Evolutionary conservation across 2,113 vertebrate genomes (phyloP), one percentile per base, ranked within the genome.

Genomic region (Origma solitaria): DNA sequence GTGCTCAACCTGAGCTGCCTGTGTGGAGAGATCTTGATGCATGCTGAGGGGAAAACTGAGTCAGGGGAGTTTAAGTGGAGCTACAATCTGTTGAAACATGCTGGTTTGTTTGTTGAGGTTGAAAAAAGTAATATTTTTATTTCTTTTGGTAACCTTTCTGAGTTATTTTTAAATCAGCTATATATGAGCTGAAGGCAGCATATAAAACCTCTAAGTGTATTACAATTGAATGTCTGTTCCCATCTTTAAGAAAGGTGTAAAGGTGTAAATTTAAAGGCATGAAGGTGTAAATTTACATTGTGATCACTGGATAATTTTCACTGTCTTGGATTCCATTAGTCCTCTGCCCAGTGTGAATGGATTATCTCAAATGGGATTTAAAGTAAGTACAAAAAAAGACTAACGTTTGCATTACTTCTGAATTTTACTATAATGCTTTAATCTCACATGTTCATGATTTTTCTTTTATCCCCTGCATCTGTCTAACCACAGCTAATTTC

Each of bases 191-290:
- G 38, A 68, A 76, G 38, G 20, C 13, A 79, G 33, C 30, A 38
- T n/a, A 45, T 54, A 40, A 86, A 88, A 72, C 7, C 5, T 80
- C 5, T 23, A 81, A 37, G 28, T 47, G 12, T 6, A 20, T 42
- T 82, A 40, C 25, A 62, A 30, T 7, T 75, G 50, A 76, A 54
- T 35, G 33, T 5, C 33, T 38, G 5, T 54, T 70, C 25, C 69
- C 35, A 35, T 18, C 6, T 69, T 13, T 65, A 38, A 40, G 7
- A 35, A 35, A 37, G 37, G 61, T 6, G 8, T 22, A n/a, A 78
- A 75, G 9, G 4, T 66, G 8, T 70, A 82, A 75, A 54, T 64
- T 62, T 62, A 45, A n/a, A n/a, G n/a, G 21, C 0, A 0, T 13
- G 38, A 78, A 75, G 9, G 4, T 66, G 8, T 70, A 82, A 75